These are phyloP conservation scores for Sitobion miscanthi DNA, from an alignment of 1,140 invertebrate species.

Conservation along the genomic window DNA sequence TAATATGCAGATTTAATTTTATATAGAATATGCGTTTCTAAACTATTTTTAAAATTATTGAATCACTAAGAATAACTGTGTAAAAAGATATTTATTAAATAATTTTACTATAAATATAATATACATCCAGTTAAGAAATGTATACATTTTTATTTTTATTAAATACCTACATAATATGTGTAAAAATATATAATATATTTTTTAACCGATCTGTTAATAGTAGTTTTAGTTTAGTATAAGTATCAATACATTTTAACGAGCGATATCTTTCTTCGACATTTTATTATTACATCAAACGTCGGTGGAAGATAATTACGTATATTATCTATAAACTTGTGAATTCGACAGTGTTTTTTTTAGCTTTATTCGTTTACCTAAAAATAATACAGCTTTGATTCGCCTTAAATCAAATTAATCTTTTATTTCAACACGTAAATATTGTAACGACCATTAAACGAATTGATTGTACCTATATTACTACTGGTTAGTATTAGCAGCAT, in stretches of 20 bases:
- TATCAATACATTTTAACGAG: neutral
- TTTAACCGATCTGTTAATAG: neutral
- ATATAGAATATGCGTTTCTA: neutral
- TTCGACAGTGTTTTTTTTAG: too few relatives aligned
- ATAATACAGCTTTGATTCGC: too few relatives aligned
- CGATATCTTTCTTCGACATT: neutral
- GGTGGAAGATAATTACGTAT: too few relatives aligned
- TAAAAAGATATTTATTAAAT: neutral
- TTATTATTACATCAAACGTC: too few relatives aligned
- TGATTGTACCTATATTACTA: too few relatives aligned
- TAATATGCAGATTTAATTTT: neutral
- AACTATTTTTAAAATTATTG: neutral
- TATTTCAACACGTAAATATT: too few relatives aligned
- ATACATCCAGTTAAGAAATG: too few relatives aligned
- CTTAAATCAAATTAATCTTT: too few relatives aligned
- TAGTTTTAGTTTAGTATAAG: neutral
- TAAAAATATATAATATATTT: neutral
- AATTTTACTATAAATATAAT: neutral
- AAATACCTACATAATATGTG: neutral
- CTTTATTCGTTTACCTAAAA: too few relatives aligned
- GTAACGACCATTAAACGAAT: too few relatives aligned
- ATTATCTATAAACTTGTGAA: too few relatives aligned
- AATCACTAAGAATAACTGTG: neutral
- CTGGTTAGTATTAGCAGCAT: too few relatives aligned
- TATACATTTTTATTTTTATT: neutral